These are phyloP conservation scores for Alces alces DNA, from an alignment of 2,113 vertebrate genomes.

Conservation along the genomic window DNA sequence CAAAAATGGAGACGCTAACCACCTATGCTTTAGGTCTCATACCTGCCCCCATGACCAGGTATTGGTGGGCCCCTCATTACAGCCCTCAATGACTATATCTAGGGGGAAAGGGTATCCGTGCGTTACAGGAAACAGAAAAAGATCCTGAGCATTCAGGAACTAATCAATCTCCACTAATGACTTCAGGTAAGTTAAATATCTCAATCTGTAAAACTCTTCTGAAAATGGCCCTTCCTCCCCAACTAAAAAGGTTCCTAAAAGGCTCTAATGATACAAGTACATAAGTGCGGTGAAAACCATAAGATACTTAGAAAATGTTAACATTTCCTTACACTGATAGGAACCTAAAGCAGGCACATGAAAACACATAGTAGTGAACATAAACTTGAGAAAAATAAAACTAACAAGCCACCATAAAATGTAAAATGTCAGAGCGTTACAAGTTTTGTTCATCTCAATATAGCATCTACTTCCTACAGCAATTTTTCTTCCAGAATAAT, in stretches of 20 bases:
- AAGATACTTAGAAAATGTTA: not conserved
- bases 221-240: not conserved
- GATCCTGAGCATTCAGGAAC: not conserved
- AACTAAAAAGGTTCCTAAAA: not conserved
- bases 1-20: not conserved
- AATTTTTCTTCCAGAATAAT: constrained; percentile 20
- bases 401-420: not conserved
- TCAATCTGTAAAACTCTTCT: not conserved
- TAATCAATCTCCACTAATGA: not conserved
- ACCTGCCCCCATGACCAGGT: not conserved
- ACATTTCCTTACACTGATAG: not conserved
- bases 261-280: not conserved
- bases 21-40: not conserved
- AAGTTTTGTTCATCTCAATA: not conserved
- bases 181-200: not conserved
- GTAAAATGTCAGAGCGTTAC: not conserved
- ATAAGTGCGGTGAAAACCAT: not conserved
- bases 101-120: fast-evolving
- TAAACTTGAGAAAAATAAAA: not conserved
- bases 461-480: not conserved
- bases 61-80: not conserved
- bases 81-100: not conserved
- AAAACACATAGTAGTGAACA: not conserved
- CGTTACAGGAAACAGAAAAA: not conserved
- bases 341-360: not conserved